Base-by-base conservation (phyloP, 2,888 invertebrate genomes). In the Hylaea fasciaria region DNA sequence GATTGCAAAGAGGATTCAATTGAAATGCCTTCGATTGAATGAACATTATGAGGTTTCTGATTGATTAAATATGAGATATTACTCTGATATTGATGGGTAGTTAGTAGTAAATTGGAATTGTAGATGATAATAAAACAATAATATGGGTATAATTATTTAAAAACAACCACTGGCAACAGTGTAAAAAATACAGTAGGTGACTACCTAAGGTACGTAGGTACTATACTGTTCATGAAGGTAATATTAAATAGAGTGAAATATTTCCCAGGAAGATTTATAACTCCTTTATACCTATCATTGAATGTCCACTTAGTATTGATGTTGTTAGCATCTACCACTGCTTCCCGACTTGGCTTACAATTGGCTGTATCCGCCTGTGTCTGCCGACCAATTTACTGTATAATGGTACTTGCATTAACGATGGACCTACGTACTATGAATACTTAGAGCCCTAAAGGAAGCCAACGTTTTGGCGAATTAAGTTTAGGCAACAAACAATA, bases 331-430 rank as follows among this genome's bases (percentile, higher is more conserved):
- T 53, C 60, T 56, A 45, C 52, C 66, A 68, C 60, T 59, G 65
- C 69, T 70, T 68, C 69, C 66, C 70, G 66, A 64, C 77, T 81
- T 85, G 81, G 76, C 73, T 76, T 78, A 81, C 87, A 89, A 89
- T 89, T 89, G 89, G 85, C 71, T 75, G 79, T 81, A 85, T 89
- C 89, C 89, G 89, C 74, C 84, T 71, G 80, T 74, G 78, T 59
- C 40, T 39, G 59, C 43, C 58, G 13, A 37, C 81, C 81, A 84
- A 84, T 81, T 70, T 65, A 66, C 57, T 55, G 55, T 57, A 67
- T 67, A 63, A 58, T 56, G 55, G 64, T 63, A 58, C 62, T 56
- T 63, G 62, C 49, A 61, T 60, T 62, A 63, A 61, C 59, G 46
- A 62, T 47, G 47, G 57, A 37, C 57, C 52, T 57, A 45, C 52